These are phyloP conservation scores for Edolisoma coerulescens DNA, from an alignment of 2,113 vertebrate species.

Conservation along the genomic window DNA sequence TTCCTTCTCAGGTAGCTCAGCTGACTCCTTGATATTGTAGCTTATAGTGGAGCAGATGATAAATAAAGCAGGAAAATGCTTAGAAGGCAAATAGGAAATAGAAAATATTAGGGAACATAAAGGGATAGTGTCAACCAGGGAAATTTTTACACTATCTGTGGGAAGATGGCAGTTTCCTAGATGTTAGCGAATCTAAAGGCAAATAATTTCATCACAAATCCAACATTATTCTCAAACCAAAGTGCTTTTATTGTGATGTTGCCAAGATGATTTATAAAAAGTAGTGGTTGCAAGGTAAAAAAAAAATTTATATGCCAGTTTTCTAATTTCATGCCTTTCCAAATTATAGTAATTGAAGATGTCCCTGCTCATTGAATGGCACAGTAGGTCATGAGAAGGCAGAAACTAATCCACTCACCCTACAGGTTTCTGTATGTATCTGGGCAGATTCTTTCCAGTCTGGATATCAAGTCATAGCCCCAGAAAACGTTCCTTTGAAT, in stretches of 20 bases:
- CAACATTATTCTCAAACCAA: background rate
- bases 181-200: background rate
- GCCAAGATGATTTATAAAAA: background rate
- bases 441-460: background rate
- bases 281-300: background rate
- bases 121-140: background rate
- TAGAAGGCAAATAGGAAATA: background rate
- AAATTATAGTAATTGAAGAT: background rate
- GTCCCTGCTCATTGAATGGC: background rate
- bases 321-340: background rate
- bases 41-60: background rate
- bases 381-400: background rate
- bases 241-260: background rate
- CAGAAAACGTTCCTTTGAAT: background rate
- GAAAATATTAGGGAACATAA: background rate
- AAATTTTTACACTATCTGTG: background rate
- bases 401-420: background rate
- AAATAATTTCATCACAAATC: background rate
- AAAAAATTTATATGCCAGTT: background rate
- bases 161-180: background rate
- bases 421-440: background rate
- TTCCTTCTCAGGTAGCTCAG: background rate
- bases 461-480: background rate
- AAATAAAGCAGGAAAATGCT: background rate
- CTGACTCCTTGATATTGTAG: background rate